Conservation (phyloP, 1,140 invertebrate genomes). For the Hypothenemus hampei region DNA sequence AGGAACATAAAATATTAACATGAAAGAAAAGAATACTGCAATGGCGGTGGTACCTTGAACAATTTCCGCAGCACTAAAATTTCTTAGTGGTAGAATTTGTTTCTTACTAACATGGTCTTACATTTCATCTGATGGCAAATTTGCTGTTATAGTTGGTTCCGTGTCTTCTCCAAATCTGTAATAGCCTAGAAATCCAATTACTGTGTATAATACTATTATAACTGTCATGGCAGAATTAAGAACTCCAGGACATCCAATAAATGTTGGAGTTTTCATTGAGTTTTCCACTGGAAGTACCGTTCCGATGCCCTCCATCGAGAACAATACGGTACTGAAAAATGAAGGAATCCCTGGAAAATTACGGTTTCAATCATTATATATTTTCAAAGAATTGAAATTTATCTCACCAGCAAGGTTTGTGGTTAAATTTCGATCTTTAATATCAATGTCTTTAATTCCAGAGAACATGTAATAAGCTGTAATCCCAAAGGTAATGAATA, state of each 20-base stretch:
- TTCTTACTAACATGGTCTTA: conserved; percentile 20
- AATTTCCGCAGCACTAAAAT: conserved; percentile 54
- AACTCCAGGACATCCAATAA: conserved; percentile 75
- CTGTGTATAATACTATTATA: conserved; percentile 65
- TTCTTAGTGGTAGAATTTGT: background rate
- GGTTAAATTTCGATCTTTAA: conserved; percentile 25
- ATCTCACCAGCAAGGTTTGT: conserved; percentile 17
- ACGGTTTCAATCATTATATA: conserved; percentile 1
- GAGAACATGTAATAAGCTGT: conserved; percentile 69
- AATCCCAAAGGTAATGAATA: conserved; percentile 62
- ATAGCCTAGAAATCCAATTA: conserved; percentile 82
- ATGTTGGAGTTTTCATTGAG: conserved; percentile 70
- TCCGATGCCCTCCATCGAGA: conserved; percentile 72
- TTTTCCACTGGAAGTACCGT: conserved; percentile 88
- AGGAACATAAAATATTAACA: conserved; percentile 88
- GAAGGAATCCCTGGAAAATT: conserved; percentile 45
- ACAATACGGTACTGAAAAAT: conserved; percentile 62
- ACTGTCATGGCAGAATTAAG: conserved; percentile 75
- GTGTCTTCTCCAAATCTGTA: conserved; percentile 42
- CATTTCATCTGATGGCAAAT: conserved; percentile 30
- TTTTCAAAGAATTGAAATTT: conserved; percentile 1
- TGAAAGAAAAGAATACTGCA: conserved; percentile 83
- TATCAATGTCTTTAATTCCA: conserved; percentile 45
- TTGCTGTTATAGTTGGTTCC: conserved; percentile 28
- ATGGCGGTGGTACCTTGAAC: conserved; percentile 80